These are phyloP conservation scores for Linnaemya tessellans DNA, from an alignment of 2,888 invertebrate species.

Conservation along the genomic window DNA sequence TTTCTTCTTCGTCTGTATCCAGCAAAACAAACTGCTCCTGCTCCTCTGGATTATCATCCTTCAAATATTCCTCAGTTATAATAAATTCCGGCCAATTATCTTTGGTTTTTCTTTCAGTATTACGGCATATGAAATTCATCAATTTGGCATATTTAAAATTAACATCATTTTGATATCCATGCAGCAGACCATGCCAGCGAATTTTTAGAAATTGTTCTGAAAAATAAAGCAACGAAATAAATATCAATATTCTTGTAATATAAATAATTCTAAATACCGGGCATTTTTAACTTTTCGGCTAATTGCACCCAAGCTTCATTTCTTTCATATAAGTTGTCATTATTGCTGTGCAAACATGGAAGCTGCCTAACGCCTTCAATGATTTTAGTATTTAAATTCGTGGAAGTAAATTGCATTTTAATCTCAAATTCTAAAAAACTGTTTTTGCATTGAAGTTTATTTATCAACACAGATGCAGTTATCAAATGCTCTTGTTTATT, in stretches of 20 bases:
- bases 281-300: conserved; percentile 70
- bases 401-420: not conserved
- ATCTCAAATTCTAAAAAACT: not conserved
- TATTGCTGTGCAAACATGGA: conserved; percentile 72
- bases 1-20: conserved; percentile 70
- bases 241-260: not conserved
- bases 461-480: not conserved
- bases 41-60: conserved; percentile 46
- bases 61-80: conserved; percentile 74
- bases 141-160: conserved; percentile 64
- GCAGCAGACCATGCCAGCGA: conserved; percentile 75
- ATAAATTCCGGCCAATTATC: conserved; percentile 74
- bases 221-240: not conserved
- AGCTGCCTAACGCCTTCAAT: conserved; percentile 74
- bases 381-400: conserved; percentile 68
- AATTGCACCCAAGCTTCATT: conserved; percentile 73
- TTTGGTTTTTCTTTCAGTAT: not conserved
- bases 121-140: conserved; percentile 53
- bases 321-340: conserved; percentile 63
- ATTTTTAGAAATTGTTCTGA: conserved; percentile 73
- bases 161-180: conserved; percentile 70
- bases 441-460: too few species aligned
- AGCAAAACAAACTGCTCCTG: conserved; percentile 71
- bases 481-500: not conserved
- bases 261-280: conserved; percentile 53